Evolutionary conservation across 92 coral and sea anemone species (phyloP).

Genomic region (Umimayanthus kanabou): DNA sequence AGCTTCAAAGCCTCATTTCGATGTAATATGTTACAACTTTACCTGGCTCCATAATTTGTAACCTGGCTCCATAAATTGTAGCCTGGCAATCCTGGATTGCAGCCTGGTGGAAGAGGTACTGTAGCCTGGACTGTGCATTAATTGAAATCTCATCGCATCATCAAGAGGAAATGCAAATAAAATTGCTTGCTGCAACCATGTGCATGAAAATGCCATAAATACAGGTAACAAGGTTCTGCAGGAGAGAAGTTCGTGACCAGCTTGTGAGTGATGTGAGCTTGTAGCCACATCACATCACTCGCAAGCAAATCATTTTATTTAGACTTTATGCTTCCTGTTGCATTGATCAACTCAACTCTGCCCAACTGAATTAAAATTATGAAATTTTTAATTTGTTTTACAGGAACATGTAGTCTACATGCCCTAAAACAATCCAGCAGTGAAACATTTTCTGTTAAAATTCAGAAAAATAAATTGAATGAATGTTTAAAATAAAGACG

Average conservation of each 20-base stretch:
- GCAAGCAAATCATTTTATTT: background rate
- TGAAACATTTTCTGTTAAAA: too few relatives aligned
- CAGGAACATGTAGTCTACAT: too few relatives aligned
- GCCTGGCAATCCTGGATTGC: conserved; percentile 29
- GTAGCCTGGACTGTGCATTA: conserved; percentile 28
- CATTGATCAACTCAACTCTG: background rate
- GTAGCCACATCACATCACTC: background rate
- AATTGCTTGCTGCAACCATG: conserved; percentile 59
- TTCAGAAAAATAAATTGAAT: too few relatives aligned
- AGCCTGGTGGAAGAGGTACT: conserved; percentile 5
- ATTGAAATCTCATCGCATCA: conserved; percentile 41
- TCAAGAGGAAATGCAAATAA: conserved; percentile 89
- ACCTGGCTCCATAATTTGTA: conserved; percentile 37
- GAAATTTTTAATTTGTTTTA: too few relatives aligned
- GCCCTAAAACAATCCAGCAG: too few relatives aligned
- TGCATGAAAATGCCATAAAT: conserved; percentile 30
- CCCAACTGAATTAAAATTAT: background rate
- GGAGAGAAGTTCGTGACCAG: conserved; percentile 29
- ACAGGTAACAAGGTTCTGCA: conserved; percentile 23
- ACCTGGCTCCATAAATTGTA: conserved; percentile 22
- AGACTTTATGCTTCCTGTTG: background rate
- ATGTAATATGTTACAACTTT: conserved; percentile 18
- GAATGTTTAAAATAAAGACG: too few relatives aligned
- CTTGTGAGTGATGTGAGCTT: conserved; percentile 21
- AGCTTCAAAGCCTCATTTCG: too few relatives aligned